Evolutionary conservation across 1,140 invertebrate genomes (phyloP), one percentile per base, ranked within the genome.

Genomic region (Drosophila ananassae): DNA sequence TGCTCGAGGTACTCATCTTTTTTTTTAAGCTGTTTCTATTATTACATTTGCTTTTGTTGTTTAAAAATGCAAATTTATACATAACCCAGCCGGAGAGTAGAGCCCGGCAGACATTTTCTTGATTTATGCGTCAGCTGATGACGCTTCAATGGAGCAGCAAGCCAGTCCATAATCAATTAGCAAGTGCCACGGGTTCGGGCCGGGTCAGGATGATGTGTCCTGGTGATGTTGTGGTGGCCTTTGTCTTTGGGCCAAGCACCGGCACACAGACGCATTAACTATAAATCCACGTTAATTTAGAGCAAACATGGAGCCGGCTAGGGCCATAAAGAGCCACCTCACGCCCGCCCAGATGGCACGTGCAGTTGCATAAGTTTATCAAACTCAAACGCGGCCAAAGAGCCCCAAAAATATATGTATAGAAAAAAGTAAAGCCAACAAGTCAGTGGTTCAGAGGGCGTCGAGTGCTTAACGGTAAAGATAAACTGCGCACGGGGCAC

Each of bases 201-300:
- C 56, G 21, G 66, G 66, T 52, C 62, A 68, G 41, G 41, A 47
- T n/a, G 48, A 47, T 34, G 48, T 66, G 62, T 32, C 41, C 30
- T 37, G 24, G 24, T 21, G 24, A 17, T 21, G n/a, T 37, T 22
- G 12, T 39, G 21, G 8, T 47, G 53, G 44, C 53, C 59, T 64
- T 56, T 34, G 46, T 39, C 46, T 47, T 28, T 55, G 72, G 50
- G 0, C 28, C 24, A 21, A 32, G 13, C 44, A 47, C 44, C 21
- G 30, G 22, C 28, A 44, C 54, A 67, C 76, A 87, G 83, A 87
- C 83, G 73, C 83, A 89, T 89, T 89, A 83, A 89, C 83, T 79
- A 89, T 89, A 89, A 89, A 89, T 89, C 87, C 59, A 89, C 73
- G 84, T 79, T 89, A 89, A 89, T 89, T 89, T 89, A 89, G 75